These are phyloP conservation scores for Labia minor DNA, from an alignment of 2,888 invertebrate species.

Conservation along the genomic window DNA sequence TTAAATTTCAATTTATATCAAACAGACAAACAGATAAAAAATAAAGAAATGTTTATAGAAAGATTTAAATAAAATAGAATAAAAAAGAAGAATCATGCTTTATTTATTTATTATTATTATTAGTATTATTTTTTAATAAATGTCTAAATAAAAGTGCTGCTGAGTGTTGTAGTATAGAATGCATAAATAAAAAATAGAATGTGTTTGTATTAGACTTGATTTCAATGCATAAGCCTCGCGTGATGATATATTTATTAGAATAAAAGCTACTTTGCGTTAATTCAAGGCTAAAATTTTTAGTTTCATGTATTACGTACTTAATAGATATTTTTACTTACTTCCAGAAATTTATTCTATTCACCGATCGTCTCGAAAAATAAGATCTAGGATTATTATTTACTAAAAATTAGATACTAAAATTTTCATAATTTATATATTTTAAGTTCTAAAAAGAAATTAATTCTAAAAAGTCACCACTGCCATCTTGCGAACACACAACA, in stretches of 20 bases:
- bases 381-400: too few species aligned
- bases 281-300: background rate
- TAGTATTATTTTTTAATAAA: too few species aligned
- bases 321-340: constrained; percentile 7
- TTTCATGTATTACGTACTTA: background rate
- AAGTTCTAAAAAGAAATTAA: background rate
- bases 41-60: too few species aligned
- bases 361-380: background rate
- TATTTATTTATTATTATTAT: too few species aligned
- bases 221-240: constrained; percentile 5
- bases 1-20: too few species aligned
- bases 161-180: background rate
- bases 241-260: background rate
- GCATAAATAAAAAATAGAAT: background rate
- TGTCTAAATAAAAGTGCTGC: too few species aligned
- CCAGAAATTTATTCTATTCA: background rate
- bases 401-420: background rate
- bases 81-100: too few species aligned
- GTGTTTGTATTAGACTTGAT: background rate
- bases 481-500: constrained; percentile 38
- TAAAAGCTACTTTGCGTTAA: background rate
- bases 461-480: constrained; percentile 38
- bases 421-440: background rate
- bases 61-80: too few species aligned
- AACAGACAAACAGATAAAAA: too few species aligned